phyloP scores from a whole-genome alignment of 2,888 invertebrate species.

The Diogma glabrata region DNA sequence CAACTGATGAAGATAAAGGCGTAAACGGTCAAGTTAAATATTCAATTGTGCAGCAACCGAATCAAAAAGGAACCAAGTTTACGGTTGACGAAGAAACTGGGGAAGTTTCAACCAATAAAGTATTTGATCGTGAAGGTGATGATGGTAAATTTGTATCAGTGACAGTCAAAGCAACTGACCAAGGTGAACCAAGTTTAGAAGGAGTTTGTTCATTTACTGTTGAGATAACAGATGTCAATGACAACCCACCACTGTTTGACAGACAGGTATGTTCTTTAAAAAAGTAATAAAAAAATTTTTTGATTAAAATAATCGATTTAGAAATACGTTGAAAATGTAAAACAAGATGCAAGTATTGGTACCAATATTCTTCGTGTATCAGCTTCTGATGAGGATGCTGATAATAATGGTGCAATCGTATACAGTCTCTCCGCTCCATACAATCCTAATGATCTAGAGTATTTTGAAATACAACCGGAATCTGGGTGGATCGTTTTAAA shows the following conservation, averaged over 20 bases:
- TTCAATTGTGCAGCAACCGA: constrained; percentile 92
- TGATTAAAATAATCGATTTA: constrained; percentile 38
- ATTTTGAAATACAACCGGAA: constrained; percentile 93
- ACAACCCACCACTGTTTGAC: constrained; percentile 91
- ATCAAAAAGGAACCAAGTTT: constrained; percentile 91
- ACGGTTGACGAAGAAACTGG: constrained; percentile 93
- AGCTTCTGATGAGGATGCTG: constrained; percentile 94
- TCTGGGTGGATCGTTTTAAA: constrained; percentile 95
- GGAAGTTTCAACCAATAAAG: constrained; percentile 88
- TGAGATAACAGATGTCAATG: constrained; percentile 95
- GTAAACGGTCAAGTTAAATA: constrained; percentile 87
- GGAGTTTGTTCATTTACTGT: constrained; percentile 98
- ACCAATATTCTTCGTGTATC: constrained; percentile 90
- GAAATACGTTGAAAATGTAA: constrained; percentile 96
- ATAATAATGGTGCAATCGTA: constrained; percentile 89
- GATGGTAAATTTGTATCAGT: constrained; percentile 94
- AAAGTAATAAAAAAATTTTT: background rate
- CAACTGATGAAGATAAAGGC: constrained; percentile 92
- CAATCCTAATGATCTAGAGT: constrained; percentile 81
- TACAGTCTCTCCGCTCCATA: constrained; percentile 83
- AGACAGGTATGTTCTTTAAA: constrained; percentile 60
- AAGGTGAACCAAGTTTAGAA: constrained; percentile 94
- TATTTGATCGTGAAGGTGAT: constrained; percentile 93
- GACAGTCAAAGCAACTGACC: constrained; percentile 95
- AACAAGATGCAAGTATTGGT: constrained; percentile 91